A percentile compares a stretch with the other conserved stretches of the same genome.
Evolutionary conservation across 2,888 invertebrate species (phyloP).

Genomic region (Cordilura impudica): DNA sequence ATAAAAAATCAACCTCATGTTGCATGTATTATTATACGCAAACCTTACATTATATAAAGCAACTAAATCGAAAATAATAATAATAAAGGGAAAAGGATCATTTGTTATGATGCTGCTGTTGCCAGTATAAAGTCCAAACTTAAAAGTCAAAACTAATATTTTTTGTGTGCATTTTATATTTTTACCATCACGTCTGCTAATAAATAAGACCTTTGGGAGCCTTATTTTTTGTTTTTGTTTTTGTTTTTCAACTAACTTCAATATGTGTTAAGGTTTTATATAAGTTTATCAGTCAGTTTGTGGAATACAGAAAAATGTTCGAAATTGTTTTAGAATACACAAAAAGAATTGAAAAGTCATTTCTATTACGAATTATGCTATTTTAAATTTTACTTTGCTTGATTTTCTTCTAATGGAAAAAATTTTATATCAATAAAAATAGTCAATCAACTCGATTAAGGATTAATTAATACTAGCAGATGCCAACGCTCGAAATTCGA

Average conservation of each 20-base stretch:
- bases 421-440: too few species aligned
- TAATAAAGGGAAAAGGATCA: constrained; percentile 24
- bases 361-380: too few species aligned
- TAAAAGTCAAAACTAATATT: constrained; percentile 3
- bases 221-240: not conserved
- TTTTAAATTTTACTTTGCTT: too few species aligned
- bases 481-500: too few species aligned
- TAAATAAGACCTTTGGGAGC: constrained; percentile 43
- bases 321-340: too few species aligned
- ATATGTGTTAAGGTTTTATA: not conserved
- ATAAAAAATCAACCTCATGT: constrained; percentile 9
- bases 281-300: not conserved
- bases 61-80: constrained; percentile 7
- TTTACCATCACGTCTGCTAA: constrained; percentile 41
- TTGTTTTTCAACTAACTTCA: too few species aligned
- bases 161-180: constrained; percentile 25
- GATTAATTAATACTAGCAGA: too few species aligned
- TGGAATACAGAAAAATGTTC: too few species aligned
- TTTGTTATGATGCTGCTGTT: not conserved
- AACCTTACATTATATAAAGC: not conserved
- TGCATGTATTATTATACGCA: constrained; percentile 11
- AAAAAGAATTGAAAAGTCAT: too few species aligned
- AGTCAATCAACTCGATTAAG: too few species aligned
- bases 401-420: too few species aligned
- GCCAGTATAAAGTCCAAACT: too few species aligned